These are phyloP conservation scores for Parelbella ahira DNA, from an alignment of 2,888 invertebrate genomes.

Conservation along the genomic window DNA sequence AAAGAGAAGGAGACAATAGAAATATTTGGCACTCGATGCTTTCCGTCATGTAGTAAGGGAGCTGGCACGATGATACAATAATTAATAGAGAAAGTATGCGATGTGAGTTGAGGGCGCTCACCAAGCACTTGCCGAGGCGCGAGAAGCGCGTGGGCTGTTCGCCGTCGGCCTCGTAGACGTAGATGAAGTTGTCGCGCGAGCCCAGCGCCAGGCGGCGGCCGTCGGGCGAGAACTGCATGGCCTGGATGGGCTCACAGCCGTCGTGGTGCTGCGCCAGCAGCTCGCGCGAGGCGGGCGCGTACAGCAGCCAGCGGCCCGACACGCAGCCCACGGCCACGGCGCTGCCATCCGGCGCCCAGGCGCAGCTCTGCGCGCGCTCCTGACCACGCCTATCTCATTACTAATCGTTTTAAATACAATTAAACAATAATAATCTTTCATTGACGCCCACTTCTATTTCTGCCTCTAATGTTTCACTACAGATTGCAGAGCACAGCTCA, in stretches of 20 bases:
- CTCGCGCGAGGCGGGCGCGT: constrained; percentile 89
- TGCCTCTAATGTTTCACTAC: too few species aligned
- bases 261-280: constrained; percentile 85
- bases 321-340: constrained; percentile 89
- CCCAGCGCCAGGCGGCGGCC: constrained; percentile 90
- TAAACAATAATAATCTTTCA: too few species aligned
- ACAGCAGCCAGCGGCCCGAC: constrained; percentile 90
- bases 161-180: constrained; percentile 90
- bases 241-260: constrained; percentile 84
- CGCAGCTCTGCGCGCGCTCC: constrained; percentile 91
- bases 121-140: constrained; percentile 91
- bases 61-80: too few species aligned
- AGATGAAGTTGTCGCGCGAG: constrained; percentile 93
- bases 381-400: too few species aligned
- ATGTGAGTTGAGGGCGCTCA: too few species aligned
- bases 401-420: too few species aligned
- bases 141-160: constrained; percentile 88
- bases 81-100: too few species aligned
- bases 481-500: too few species aligned
- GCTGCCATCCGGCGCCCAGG: constrained; percentile 89
- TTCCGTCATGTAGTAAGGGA: too few species aligned
- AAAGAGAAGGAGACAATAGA: too few species aligned
- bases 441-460: too few species aligned
- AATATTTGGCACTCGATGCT: too few species aligned
- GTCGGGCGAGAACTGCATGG: constrained; percentile 89